phyloP scores from a whole-genome alignment of 1,140 invertebrate genomes.

The Doryteuthis pealeii region DNA sequence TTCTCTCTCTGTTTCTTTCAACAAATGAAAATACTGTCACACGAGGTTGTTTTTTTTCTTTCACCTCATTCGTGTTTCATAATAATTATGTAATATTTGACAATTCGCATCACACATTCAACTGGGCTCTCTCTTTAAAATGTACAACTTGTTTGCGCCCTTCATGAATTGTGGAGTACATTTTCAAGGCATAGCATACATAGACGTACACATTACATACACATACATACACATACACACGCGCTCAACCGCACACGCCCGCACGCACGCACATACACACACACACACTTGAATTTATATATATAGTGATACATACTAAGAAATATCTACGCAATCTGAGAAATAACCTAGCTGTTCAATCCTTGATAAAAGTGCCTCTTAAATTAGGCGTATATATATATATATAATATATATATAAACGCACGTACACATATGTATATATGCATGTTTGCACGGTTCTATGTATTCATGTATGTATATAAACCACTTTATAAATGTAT shows the following conservation, averaged over 20 bases:
- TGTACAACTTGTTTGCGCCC: background rate
- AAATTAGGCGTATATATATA: background rate
- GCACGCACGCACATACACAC: background rate
- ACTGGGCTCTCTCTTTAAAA: background rate
- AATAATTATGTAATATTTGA: background rate
- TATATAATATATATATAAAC: background rate
- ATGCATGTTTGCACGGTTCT: background rate
- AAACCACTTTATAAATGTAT: background rate
- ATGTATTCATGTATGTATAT: conserved; percentile 1
- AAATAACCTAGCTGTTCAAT: background rate
- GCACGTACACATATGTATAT: background rate
- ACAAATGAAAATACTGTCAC: background rate
- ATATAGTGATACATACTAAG: background rate
- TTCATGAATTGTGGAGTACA: background rate
- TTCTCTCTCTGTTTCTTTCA: background rate
- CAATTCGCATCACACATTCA: background rate
- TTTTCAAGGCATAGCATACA: background rate
- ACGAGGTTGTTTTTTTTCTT: background rate
- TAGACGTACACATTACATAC: background rate
- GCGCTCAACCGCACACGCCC: background rate
- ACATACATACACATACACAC: background rate
- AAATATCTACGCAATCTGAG: background rate
- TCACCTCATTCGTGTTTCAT: background rate
- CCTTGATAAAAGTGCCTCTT: background rate
- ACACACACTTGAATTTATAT: background rate